These are phyloP conservation scores for Callimorpha dominula DNA, from an alignment of 2,888 invertebrate species.

Conservation along the genomic window DNA sequence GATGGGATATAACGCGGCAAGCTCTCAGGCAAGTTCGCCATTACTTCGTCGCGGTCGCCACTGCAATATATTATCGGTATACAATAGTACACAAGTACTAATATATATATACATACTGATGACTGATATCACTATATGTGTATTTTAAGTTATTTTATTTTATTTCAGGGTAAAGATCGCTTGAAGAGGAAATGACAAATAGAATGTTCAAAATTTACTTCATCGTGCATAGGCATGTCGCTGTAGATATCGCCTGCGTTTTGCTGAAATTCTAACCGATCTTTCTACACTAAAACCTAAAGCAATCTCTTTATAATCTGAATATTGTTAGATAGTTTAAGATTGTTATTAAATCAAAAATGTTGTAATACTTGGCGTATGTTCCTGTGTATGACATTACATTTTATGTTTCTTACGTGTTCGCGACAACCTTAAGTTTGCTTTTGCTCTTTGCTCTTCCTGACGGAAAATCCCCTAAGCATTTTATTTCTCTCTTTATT, in stretches of 20 bases:
- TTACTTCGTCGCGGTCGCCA: too few relatives aligned
- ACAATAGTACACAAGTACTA: too few relatives aligned
- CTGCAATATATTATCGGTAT: too few relatives aligned
- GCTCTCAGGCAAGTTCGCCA: too few relatives aligned
- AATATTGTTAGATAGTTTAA: slow-evolving; percentile 16
- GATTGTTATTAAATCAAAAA: slow-evolving; percentile 11
- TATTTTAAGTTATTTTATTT: slow-evolving; percentile 36
- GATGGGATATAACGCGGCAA: too few relatives aligned
- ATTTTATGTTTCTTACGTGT: not conserved
- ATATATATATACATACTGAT: too few relatives aligned
- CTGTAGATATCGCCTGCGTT: slow-evolving; percentile 30
- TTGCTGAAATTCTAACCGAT: slow-evolving; percentile 27
- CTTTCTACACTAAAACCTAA: slow-evolving; percentile 23
- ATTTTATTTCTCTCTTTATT: not conserved
- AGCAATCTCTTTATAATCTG: slow-evolving; percentile 27
- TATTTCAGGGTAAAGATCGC: slow-evolving; percentile 67
- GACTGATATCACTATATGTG: too few relatives aligned
- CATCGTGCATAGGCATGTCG: slow-evolving; percentile 49
- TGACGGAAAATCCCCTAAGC: not conserved
- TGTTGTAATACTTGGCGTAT: slow-evolving; percentile 4
- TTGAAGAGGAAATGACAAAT: slow-evolving; percentile 76
- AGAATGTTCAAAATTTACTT: slow-evolving; percentile 36
- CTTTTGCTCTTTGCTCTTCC: not conserved
- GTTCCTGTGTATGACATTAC: slow-evolving; percentile 2
- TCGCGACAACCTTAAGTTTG: not conserved